phyloP scores from a whole-genome alignment of 2,888 invertebrate species.

The Rhogogaster chlorosoma region DNA sequence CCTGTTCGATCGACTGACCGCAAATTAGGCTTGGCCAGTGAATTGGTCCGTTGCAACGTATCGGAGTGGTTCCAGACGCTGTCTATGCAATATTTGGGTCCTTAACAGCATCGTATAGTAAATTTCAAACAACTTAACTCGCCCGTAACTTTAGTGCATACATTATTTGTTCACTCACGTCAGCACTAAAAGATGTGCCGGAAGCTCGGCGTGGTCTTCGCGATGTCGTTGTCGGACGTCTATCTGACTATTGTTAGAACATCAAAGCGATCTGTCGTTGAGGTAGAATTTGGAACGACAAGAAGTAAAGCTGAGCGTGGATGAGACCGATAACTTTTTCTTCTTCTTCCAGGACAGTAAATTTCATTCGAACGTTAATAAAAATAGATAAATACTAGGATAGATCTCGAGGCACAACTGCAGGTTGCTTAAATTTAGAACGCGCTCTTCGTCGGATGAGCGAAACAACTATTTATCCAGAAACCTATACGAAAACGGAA shows the following conservation, averaged over 20 bases:
- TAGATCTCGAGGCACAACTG: constrained; percentile 23
- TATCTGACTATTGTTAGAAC: constrained; percentile 39
- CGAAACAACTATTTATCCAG: constrained; percentile 44
- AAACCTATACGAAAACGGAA: constrained; percentile 28
- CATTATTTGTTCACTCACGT: constrained; percentile 3
- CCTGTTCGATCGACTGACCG: constrained; percentile 40
- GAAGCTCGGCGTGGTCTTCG: not conserved
- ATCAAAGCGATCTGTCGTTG: constrained; percentile 24
- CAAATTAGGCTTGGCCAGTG: not conserved
- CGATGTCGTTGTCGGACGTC: constrained; percentile 9
- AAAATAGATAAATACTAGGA: constrained; percentile 23
- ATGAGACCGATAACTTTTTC: constrained; percentile 21
- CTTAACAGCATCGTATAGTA: constrained; percentile 20
- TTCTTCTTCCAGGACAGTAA: constrained; percentile 2
- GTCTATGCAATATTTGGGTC: constrained; percentile 31
- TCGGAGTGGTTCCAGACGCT: constrained; percentile 35
- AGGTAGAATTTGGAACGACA: constrained; percentile 13
- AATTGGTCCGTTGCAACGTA: not conserved
- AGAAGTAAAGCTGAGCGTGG: not conserved
- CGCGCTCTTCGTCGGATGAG: constrained; percentile 32
- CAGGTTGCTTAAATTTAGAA: constrained; percentile 44
- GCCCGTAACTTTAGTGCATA: not conserved
- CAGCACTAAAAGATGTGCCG: constrained; percentile 6
- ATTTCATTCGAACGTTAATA: constrained; percentile 34
- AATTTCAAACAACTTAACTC: constrained; percentile 43